Evolutionary conservation across 2,888 invertebrate species (phyloP).

Genomic region (Byasa hedistus): DNA sequence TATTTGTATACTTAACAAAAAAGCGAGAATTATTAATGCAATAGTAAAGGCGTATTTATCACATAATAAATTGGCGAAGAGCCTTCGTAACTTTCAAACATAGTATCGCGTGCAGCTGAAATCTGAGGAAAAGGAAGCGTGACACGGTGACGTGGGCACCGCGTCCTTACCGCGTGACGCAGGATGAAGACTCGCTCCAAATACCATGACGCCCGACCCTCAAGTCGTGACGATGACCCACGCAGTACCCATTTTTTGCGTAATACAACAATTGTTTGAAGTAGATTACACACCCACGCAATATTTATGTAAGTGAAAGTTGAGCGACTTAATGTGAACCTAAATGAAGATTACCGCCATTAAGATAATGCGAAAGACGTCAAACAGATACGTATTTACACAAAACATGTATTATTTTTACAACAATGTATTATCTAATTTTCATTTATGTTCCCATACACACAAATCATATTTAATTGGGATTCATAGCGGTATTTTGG

Average conservation of each 20-base stretch:
- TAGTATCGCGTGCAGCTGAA: conserved; percentile 19
- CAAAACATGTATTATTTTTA: not conserved
- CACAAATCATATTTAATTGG: no score
- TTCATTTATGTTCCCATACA: no score
- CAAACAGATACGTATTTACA: conserved; percentile 2
- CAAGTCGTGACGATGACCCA: conserved; percentile 1
- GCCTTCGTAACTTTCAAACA: not conserved
- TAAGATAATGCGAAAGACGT: conserved; percentile 29
- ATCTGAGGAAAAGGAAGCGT: conserved; percentile 35
- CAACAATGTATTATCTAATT: no score
- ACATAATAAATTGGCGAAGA: not conserved
- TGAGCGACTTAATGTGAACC: conserved; percentile 18
- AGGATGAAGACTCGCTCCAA: conserved; percentile 45
- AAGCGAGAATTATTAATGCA: no score
- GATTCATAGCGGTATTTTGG: no score
- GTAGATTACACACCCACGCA: not conserved
- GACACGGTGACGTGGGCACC: conserved; percentile 37
- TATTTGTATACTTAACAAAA: no score
- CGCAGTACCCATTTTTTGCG: conserved; percentile 1
- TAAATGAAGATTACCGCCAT: conserved; percentile 19
- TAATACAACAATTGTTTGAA: not conserved
- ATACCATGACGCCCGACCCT: conserved; percentile 24
- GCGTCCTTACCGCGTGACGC: conserved; percentile 46
- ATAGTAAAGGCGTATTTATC: not conserved
- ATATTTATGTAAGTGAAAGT: conserved; percentile 22